A percentile compares a stretch with the other conserved stretches of the same genome.
phyloP scores from a whole-genome alignment of 2,113 vertebrate genomes.

The Nettapus auritus region DNA sequence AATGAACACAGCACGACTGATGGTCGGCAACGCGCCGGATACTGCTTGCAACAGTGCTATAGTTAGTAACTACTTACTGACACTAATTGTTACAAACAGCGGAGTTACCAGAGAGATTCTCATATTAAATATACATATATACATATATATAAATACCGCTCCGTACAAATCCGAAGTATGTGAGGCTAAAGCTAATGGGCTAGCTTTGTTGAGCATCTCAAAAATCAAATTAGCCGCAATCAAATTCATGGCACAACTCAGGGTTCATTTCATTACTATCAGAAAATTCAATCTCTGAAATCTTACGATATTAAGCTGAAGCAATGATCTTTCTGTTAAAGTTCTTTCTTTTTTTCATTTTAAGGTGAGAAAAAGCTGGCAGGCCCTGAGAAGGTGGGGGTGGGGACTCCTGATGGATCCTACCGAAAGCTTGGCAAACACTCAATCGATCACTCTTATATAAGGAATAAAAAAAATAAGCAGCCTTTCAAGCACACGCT shows the following conservation, averaged over 20 bases:
- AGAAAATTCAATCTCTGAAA: conserved; percentile 76
- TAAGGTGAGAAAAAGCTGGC: conserved; percentile 67
- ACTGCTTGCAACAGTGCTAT: not conserved
- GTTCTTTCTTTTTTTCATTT: conserved; percentile 77
- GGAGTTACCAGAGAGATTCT: not conserved
- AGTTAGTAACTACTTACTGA: not conserved
- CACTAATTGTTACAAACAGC: not conserved
- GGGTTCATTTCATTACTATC: conserved; percentile 72
- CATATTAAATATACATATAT: not conserved
- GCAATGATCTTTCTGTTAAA: conserved; percentile 76
- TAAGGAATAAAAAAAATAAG: conserved; percentile 38
- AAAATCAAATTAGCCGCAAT: conserved; percentile 68
- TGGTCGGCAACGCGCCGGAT: not conserved
- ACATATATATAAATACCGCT: not conserved
- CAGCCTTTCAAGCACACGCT: conserved; percentile 35
- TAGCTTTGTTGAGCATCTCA: conserved; percentile 39
- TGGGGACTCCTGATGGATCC: conserved; percentile 63
- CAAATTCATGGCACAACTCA: conserved; percentile 68
- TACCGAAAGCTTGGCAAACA: conserved; percentile 69
- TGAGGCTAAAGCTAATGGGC: conserved; percentile 50
- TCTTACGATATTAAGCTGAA: conserved; percentile 74
- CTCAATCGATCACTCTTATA: conserved; percentile 64
- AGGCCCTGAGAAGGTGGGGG: not conserved
- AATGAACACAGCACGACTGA: not conserved
- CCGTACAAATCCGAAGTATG: conserved; percentile 19